Conservation (phyloP, 1,140 invertebrate genomes). For the Pseudoatta argentina region DNA sequence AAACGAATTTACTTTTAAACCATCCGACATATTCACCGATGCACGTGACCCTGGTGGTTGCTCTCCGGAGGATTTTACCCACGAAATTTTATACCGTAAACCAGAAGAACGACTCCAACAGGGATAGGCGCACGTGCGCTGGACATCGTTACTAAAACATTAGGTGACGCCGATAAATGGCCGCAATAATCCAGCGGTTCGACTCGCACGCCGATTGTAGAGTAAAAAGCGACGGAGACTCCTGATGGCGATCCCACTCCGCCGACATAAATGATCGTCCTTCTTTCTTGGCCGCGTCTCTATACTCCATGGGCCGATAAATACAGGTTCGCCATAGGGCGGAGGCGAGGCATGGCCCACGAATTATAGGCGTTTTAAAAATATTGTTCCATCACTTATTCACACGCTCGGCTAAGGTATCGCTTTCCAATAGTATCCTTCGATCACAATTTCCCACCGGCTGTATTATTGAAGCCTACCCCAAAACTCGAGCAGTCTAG, state of each 20-base stretch:
- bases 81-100: conserved; percentile 46
- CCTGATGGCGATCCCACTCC: conserved; percentile 19
- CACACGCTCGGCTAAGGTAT: conserved; percentile 83
- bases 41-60: conserved; percentile 58
- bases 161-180: conserved; percentile 78
- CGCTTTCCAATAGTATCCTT: conserved; percentile 85
- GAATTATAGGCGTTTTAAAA: conserved; percentile 87
- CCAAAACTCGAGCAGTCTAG: conserved; percentile 69
- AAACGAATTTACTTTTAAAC: conserved; percentile 39
- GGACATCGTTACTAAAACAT: conserved; percentile 82
- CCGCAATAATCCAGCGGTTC: conserved; percentile 76
- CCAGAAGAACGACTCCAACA: conserved; percentile 26
- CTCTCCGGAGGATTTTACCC: conserved; percentile 41
- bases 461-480: conserved; percentile 83
- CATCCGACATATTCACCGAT: conserved; percentile 50
- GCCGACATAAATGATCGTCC: conserved; percentile 82
- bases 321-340: conserved; percentile 82
- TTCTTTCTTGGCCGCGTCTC: conserved; percentile 80
- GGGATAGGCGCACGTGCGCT: conserved; percentile 61
- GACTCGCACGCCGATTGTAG: conserved; percentile 77
- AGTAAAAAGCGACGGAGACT: conserved; percentile 74
- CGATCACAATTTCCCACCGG: conserved; percentile 84
- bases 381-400: conserved; percentile 87
- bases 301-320: conserved; percentile 86
- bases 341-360: conserved; percentile 77